phyloP scores from a whole-genome alignment of 2,888 invertebrate species.

The Cosmia pyralina region DNA sequence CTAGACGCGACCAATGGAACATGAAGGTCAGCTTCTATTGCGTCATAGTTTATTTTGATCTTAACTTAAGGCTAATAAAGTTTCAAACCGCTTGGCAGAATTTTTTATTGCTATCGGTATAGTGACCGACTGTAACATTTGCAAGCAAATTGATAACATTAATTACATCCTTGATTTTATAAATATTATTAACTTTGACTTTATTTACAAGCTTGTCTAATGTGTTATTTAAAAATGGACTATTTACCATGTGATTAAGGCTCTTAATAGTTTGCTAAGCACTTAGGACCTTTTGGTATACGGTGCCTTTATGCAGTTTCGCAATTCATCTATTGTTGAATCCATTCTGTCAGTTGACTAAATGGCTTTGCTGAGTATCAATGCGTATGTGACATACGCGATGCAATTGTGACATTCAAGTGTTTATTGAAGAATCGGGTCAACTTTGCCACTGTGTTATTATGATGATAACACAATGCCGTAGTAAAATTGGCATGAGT shows the following conservation, averaged over 20 bases:
- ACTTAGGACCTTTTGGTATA: conserved; percentile 5
- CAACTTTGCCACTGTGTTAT: background rate
- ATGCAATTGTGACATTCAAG: conserved; percentile 22
- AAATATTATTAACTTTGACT: conserved; percentile 19
- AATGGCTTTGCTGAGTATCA: conserved; percentile 26
- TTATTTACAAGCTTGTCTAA: conserved; percentile 22
- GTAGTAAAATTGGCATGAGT: background rate
- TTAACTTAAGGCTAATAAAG: conserved; percentile 16
- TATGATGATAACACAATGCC: background rate
- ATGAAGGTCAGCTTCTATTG: conserved; percentile 47
- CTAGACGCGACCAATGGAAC: conserved; percentile 51
- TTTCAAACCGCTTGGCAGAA: conserved; percentile 22
- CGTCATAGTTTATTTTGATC: conserved; percentile 33
- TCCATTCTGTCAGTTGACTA: conserved; percentile 32
- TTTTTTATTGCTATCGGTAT: conserved; percentile 12
- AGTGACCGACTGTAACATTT: conserved; percentile 39
- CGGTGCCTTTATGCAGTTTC: background rate
- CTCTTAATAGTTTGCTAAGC: conserved; percentile 12
- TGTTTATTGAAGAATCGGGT: conserved; percentile 16
- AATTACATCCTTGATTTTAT: conserved; percentile 55
- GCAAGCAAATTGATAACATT: conserved; percentile 40
- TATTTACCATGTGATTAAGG: conserved; percentile 9
- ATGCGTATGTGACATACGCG: conserved; percentile 31
- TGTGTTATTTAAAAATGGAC: conserved; percentile 15
- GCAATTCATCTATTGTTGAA: conserved; percentile 24